Conservation (phyloP, 2,888 invertebrate species). For the Heliconius sara region DNA sequence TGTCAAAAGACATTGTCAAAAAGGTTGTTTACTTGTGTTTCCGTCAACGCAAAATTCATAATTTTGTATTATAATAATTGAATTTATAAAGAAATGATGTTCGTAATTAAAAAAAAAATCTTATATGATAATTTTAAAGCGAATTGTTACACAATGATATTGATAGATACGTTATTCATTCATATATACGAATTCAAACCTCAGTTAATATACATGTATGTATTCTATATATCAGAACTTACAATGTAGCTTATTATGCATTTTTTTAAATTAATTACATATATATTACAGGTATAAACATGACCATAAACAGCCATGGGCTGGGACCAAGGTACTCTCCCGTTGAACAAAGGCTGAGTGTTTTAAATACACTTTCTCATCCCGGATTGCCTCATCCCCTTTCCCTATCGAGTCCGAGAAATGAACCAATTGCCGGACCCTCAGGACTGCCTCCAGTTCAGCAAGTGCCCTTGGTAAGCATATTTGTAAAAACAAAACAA, state of each 20-base stretch:
- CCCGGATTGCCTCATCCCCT: slow-evolving; percentile 71
- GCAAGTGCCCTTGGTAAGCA: slow-evolving; percentile 91
- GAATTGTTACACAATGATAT: not conserved
- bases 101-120: not conserved
- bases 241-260: not conserved
- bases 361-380: slow-evolving; percentile 71
- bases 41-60: not conserved
- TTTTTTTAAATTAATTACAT: not conserved
- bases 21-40: not conserved
- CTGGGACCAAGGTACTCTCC: slow-evolving; percentile 74
- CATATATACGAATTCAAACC: not conserved
- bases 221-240: not conserved
- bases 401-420: slow-evolving; percentile 86
- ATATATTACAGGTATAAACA: slow-evolving; percentile 81
- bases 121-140: not conserved
- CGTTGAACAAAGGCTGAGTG: slow-evolving; percentile 74
- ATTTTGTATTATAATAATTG: not conserved
- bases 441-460: slow-evolving; percentile 94
- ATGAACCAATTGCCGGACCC: slow-evolving; percentile 90
- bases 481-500: slow-evolving; percentile 50
- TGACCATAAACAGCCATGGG: slow-evolving; percentile 82
- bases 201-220: not conserved
- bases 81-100: not conserved
- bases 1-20: slow-evolving; percentile 3
- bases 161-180: not conserved